A percentile compares a stretch with the other conserved stretches of the same genome.
Conservation (phyloP, 92 coral and sea anemone species). For the Pocillopora grandis region DNA sequence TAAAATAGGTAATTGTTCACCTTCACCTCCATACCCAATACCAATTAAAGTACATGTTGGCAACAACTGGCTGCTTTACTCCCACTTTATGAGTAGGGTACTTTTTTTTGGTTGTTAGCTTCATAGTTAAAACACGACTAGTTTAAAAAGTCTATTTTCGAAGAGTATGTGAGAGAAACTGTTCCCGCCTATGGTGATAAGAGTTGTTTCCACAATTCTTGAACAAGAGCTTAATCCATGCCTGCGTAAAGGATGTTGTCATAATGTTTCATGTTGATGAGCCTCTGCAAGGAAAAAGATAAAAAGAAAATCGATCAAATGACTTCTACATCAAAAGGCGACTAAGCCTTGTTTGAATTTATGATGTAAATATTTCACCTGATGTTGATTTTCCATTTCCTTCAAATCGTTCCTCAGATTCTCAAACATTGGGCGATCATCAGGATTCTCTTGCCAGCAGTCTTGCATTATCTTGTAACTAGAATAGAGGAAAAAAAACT, state of each 20-base stretch:
- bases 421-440: neutral
- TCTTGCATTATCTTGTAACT: slow-evolving; percentile 25
- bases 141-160: no score
- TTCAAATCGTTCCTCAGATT: neutral
- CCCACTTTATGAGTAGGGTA: no score
- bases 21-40: no score
- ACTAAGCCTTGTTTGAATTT: neutral
- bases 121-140: no score
- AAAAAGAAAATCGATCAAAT: neutral
- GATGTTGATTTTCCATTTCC: slow-evolving; percentile 18
- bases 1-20: no score
- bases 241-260: neutral
- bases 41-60: no score
- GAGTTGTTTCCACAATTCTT: neutral
- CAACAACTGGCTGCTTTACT: no score
- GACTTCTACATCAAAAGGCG: neutral
- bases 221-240: neutral
- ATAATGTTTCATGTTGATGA: neutral
- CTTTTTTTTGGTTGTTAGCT: no score
- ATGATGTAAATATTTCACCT: neutral
- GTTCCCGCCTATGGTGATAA: no score
- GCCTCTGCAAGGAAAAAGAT: neutral
- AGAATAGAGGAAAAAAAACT: neutral
- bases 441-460: slow-evolving; percentile 1
- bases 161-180: no score